Conservation (phyloP, 2,113 vertebrate genomes). For the Cyprinus carpio region DNA sequence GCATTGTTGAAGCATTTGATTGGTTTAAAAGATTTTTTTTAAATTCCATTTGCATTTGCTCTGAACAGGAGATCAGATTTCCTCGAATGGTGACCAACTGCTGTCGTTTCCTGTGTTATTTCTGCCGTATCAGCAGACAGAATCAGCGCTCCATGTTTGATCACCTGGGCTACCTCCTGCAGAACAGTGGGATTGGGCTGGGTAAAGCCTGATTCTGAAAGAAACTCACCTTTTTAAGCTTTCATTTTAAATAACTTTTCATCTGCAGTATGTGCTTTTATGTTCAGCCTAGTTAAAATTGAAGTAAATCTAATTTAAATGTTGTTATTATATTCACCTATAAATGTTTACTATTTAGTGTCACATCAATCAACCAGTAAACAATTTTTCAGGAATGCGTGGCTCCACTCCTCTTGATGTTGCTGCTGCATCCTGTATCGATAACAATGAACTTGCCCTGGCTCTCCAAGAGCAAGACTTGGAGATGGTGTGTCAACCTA, state of each 20-base stretch:
- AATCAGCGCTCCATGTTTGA: constrained; percentile 95
- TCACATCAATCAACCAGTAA: not conserved
- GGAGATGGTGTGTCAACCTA: constrained; percentile 80
- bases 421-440: constrained; percentile 91
- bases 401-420: constrained; percentile 92
- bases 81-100: constrained; percentile 94
- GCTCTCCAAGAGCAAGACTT: constrained; percentile 92
- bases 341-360: not conserved
- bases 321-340: too few relatives aligned
- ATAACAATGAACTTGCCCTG: constrained; percentile 92
- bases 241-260: not conserved
- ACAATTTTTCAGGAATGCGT: constrained; percentile 81
- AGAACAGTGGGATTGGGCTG: constrained; percentile 90
- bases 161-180: constrained; percentile 89
- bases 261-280: not conserved
- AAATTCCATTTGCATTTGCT: not conserved
- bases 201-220: constrained; percentile 70
- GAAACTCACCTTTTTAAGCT: not conserved
- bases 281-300: not conserved
- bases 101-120: constrained; percentile 93
- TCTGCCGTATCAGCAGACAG: constrained; percentile 94
- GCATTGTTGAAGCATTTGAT: not conserved
- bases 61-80: constrained; percentile 87
- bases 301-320: too few relatives aligned
- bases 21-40: not conserved